Evolutionary conservation across 2,888 invertebrate genomes (phyloP), one percentile per base, ranked within the genome.

Genomic region (Dryomyza anilis): DNA sequence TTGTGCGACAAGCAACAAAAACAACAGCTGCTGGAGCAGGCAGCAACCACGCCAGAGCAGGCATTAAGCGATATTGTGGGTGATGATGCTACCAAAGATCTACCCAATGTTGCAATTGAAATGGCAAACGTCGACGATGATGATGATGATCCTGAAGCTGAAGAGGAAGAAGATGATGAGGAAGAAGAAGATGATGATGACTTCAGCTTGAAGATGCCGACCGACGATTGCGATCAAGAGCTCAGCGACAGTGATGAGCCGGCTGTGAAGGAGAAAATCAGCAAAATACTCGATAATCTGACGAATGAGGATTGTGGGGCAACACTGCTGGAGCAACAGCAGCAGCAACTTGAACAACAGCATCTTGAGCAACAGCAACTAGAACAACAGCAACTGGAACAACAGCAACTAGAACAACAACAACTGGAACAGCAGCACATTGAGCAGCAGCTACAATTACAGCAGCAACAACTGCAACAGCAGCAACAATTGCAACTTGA

Each of bases 221-320:
- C 76, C 10, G 77, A 78, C 3, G 76, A 76, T 23, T 76, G 73
- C 63, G 76, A 78, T 30, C 79, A 78, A 27, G 76, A 80, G n/a
- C 73, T 79, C 67, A 79, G 79, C 10, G 81, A 81, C 55, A 77
- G 77, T 46, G 82, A 75, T 63, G 79, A 79, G 66, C 79, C 78
- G 0, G 79, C 78, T 0, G 81, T 82, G 0, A 80, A 83, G 67
- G 79, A 79, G 46, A 81, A 81, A 70, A 80, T 81, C 21, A 78
- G 78, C 63, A 78, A 81, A 70, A 83, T 82, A 27, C 71, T 82
- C 21, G 81, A 80, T 58, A 81, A 81, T 65, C 69, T 81, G 6
- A 80, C 82, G 12, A 81, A 80, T 64, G 81, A 82, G 45, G 81
- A 82, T 59, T 80, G 82, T 79, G 50, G 74, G 75, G 25, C n/a